Evolutionary conservation across 2,113 vertebrate genomes (phyloP).

Genomic region (Anolis sagrei): DNA sequence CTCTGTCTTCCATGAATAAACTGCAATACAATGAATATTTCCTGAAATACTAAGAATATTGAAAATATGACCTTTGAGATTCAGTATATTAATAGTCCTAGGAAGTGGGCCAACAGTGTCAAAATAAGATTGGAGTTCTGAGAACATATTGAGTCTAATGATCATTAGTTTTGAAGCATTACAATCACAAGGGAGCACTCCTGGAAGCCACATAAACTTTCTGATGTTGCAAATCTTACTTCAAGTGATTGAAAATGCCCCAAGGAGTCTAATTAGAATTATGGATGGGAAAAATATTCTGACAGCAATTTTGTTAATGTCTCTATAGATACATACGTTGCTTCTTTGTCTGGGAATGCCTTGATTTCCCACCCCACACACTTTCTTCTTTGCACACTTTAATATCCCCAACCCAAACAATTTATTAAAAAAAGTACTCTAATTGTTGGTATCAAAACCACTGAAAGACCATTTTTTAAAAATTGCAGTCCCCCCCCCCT

Average conservation of each 20-base stretch:
- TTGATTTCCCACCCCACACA: background rate
- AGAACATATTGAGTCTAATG: slow-evolving; percentile 13
- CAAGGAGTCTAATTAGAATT: slow-evolving; percentile 34
- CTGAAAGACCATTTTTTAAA: background rate
- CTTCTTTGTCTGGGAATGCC: background rate
- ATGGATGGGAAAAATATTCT: background rate
- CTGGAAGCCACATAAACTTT: slow-evolving; percentile 33
- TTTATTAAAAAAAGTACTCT: background rate
- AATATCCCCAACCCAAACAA: background rate
- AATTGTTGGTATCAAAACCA: background rate
- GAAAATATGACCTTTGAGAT: background rate
- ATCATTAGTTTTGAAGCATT: slow-evolving; percentile 27
- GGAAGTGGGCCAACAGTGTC: slow-evolving; percentile 9
- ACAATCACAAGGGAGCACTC: background rate
- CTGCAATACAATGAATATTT: background rate
- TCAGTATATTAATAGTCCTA: slow-evolving; percentile 27
- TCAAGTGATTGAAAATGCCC: slow-evolving; percentile 1
- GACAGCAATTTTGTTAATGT: slow-evolving; percentile 15
- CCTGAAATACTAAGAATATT: slow-evolving; percentile 6
- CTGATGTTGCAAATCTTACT: slow-evolving; percentile 21
- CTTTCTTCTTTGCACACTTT: background rate
- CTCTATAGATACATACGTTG: background rate
- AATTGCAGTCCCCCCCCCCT: accelerated
- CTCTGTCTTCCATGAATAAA: background rate
- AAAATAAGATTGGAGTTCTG: slow-evolving; percentile 37